Base-by-base conservation (phyloP, 2,113 vertebrate species). In the Gymnogyps californianus region DNA sequence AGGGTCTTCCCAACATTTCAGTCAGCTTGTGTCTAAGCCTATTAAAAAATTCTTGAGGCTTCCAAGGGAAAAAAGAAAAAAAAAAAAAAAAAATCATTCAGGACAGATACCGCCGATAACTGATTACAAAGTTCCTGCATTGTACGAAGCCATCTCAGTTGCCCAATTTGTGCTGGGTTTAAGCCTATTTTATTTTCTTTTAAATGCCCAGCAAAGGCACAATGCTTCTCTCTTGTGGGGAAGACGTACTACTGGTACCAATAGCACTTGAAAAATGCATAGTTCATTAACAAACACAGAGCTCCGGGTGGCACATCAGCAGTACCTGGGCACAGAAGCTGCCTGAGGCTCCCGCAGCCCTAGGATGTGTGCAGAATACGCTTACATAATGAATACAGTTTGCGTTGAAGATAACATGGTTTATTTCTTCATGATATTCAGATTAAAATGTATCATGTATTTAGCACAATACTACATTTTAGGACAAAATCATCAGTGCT, bases 371-470 rank as follows among this genome's bases (percentile, higher is more conserved):
- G 52, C 77, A 47, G 40, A 72, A 58, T 10, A 55, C 13, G 9
- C n/a, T 66, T 8, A 77, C 4, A 38, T 11, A 90, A 91, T 10
- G 9, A 79, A 77, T 18, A 74, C 64, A 88, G 51, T 22, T 69
- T 81, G 82, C 32, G 2, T 90, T 15, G 42, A 97, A 94, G 87
- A 96, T 97, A 97, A 95, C 67, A 93, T 93, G 91, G 87, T 97
- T 97, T 97, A 96, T 97, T 96, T 96, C 76, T 96, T 97, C 87
- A 84, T 93, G 82, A 94, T 97, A 96, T 79, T 96, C 96, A 92
- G 86, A 87, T 95, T 93, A 97, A 97, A 94, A 91, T 90, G 93
- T 71, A 95, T 80, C 92, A 92, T 79, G 64, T 89, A 97, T 93
- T 94, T 94, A 91, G 90, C 94, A 96, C 89, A 94, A 96, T 91